Percentiles rank a stretch among this genome's conserved stretches.
These are phyloP conservation scores for Rhinogobius similis DNA, from an alignment of 2,113 vertebrate species.

Conservation along the genomic window DNA sequence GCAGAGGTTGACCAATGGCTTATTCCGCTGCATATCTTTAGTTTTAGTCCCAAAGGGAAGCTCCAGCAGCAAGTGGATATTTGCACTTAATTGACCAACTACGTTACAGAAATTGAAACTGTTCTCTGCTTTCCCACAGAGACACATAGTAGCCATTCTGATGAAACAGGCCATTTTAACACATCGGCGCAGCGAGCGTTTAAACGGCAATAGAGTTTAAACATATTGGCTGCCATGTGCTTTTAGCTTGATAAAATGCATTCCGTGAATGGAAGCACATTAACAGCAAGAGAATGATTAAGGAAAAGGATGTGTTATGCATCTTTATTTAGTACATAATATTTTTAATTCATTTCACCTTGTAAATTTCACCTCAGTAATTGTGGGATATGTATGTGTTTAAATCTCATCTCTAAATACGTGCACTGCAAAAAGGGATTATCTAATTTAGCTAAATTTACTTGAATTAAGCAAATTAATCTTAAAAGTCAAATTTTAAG, in stretches of 20 bases:
- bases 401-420: slow-evolving; percentile 1
- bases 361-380: background rate
- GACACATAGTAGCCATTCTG: slow-evolving; percentile 21
- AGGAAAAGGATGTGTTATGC: background rate
- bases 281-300: background rate
- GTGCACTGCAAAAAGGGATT: too few relatives aligned
- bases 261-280: slow-evolving; percentile 9
- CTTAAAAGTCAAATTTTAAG: too few relatives aligned
- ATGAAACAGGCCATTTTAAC: slow-evolving; percentile 8
- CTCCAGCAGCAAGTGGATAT: slow-evolving; percentile 25
- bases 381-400: background rate
- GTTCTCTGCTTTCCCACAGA: slow-evolving; percentile 12
- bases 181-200: background rate
- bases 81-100: slow-evolving; percentile 37
- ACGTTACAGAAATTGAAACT: slow-evolving; percentile 45
- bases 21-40: background rate
- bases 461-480: too few relatives aligned
- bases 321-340: background rate
- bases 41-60: slow-evolving; percentile 23
- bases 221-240: background rate
- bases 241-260: slow-evolving; percentile 8
- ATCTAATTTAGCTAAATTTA: too few relatives aligned
- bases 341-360: background rate
- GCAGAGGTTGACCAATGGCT: background rate
- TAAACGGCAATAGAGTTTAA: slow-evolving; percentile 1